Percentiles rank a stretch among this genome's conserved stretches.
These are phyloP conservation scores for Ormyrus rosae DNA, from an alignment of 2,888 invertebrate genomes.

Conservation along the genomic window DNA sequence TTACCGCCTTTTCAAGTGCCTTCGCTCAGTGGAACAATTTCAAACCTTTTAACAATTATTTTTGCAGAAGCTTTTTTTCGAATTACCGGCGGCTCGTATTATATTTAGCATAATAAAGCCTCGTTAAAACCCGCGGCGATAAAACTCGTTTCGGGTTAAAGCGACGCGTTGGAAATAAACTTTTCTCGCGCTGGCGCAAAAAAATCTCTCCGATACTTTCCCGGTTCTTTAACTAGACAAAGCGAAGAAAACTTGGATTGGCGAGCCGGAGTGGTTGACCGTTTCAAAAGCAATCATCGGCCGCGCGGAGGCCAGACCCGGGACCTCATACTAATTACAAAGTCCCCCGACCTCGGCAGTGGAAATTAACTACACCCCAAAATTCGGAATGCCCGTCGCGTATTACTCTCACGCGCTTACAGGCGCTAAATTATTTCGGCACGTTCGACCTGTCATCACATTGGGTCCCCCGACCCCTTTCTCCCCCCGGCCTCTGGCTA, in stretches of 20 bases:
- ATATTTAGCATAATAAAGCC: no score
- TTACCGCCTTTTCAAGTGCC: background rate
- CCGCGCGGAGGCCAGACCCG: background rate
- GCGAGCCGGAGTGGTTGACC: slow-evolving; percentile 4
- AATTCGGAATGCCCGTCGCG: slow-evolving; percentile 63
- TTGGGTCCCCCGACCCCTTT: background rate
- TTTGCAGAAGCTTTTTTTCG: background rate
- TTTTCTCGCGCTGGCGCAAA: background rate
- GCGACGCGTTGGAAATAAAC: no score
- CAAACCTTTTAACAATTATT: background rate
- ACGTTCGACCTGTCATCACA: slow-evolving; percentile 46
- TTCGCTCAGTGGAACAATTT: no score
- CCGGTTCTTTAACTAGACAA: slow-evolving; percentile 6
- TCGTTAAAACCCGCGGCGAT: no score
- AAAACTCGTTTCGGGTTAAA: no score
- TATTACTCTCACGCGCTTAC: slow-evolving; percentile 58
- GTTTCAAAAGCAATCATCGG: slow-evolving; percentile 39
- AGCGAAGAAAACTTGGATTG: slow-evolving; percentile 28
- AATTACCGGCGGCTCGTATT: background rate
- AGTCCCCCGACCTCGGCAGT: slow-evolving; percentile 17
- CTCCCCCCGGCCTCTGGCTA: background rate
- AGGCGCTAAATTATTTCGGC: slow-evolving; percentile 64
- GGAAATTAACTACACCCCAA: slow-evolving; percentile 36
- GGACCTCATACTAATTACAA: slow-evolving; percentile 45
- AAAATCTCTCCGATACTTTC: slow-evolving; percentile 34